Base-by-base conservation (phyloP, 2,888 invertebrate species). In the Tanytarsus gracilentus region DNA sequence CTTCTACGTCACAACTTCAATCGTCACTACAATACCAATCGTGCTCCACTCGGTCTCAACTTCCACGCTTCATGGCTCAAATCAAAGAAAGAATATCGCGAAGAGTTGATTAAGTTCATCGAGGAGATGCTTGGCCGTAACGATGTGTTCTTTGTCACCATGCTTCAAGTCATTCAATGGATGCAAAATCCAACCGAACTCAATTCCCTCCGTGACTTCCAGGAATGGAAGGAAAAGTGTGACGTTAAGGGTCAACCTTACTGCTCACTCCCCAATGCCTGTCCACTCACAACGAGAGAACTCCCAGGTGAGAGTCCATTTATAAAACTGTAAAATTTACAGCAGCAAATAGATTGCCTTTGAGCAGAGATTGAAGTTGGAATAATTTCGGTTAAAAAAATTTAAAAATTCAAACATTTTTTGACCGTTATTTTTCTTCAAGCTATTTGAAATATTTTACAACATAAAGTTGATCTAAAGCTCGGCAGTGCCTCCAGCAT, bases 51-150 rank as follows among this genome's bases (percentile, higher is more conserved):
- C 30, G 89, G 90, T 69, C 82, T 91, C 56, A 86, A 94, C 72
- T 93, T 96, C 86, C 93, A 94, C 70, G 94, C 95, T 62, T 91
- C 92, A 44, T 94, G 93, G 93, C 78, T 94, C 66, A 93, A 93
- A 77, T 90, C 90, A 67, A 94, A 94, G 73, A 90, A 88, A 69
- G 93, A 93, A 75, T 93, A 88, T 77, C 87, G 84, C 73, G 92
- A 93, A 64, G 92, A 92, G 72, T 78, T 94, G 61, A 85, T 88
- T 72, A 91, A 90, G 73, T 94, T 94, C 75, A 92, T 94, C 67
- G 91, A 93, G 76, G 94, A 94, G 74, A 90, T 92, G 88, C 76
- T 89, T 66, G 84, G 81, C 66, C 83, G 86, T 69, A 90, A 88
- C 69, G 93, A 94, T 70, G 93, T 94, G 26, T 94, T 93, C 78